Percentiles rank a stretch among this genome's conserved stretches.
Conservation (phyloP, 2,113 vertebrate species). For the Chrysemys picta region DNA sequence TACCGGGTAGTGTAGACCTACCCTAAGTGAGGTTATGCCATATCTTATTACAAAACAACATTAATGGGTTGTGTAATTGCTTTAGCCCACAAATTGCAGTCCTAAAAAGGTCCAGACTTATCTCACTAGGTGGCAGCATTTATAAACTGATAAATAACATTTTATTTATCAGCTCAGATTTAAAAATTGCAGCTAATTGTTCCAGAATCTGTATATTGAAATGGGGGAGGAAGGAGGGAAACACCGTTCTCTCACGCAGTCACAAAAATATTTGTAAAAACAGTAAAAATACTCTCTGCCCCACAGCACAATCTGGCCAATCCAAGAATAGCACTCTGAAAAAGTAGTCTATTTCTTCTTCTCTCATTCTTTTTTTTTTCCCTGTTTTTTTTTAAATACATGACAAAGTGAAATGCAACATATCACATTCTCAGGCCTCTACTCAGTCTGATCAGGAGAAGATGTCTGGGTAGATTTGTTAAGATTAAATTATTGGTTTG, state of each 20-base stretch:
- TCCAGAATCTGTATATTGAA: not conserved
- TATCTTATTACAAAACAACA: slow-evolving; percentile 4
- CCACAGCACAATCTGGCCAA: slow-evolving; percentile 2
- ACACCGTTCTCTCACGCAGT: not conserved
- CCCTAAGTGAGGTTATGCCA: not conserved
- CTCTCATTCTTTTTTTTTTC: not conserved
- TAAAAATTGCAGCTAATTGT: not conserved
- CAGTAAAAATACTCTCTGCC: slow-evolving; percentile 18
- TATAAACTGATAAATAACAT: slow-evolving; percentile 55
- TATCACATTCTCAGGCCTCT: slow-evolving; percentile 7
- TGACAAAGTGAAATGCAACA: slow-evolving; percentile 10
- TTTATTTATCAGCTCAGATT: slow-evolving; percentile 31
- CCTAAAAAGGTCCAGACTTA: slow-evolving; percentile 28
- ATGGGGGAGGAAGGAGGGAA: not conserved
- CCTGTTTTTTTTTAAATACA: not conserved
- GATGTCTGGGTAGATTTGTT: not conserved
- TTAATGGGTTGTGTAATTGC: slow-evolving; percentile 7
- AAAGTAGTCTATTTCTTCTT: not conserved
- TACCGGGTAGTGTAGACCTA: too few species aligned
- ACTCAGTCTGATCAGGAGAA: slow-evolving; percentile 4
- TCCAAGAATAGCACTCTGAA: slow-evolving; percentile 2
- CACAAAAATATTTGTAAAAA: not conserved
- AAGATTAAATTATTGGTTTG: slow-evolving; percentile 22
- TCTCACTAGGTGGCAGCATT: slow-evolving; percentile 75
- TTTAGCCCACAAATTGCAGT: slow-evolving; percentile 4